Percentiles rank a stretch among this genome's conserved stretches.
phyloP scores from a whole-genome alignment of 2,113 vertebrate genomes.

The Aplodontia rufa region DNA sequence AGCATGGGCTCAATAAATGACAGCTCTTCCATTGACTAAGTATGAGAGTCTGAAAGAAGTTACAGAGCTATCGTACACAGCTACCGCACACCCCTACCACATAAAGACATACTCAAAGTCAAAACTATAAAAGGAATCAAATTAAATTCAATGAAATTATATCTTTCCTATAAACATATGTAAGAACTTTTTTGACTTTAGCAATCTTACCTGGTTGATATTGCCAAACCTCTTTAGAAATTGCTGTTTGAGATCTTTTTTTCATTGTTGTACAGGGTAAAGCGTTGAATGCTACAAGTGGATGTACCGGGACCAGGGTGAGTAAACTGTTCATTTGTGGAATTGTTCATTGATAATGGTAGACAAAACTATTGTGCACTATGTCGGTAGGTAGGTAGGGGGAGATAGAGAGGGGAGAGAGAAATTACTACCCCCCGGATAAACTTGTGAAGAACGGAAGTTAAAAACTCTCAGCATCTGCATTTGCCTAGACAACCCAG shows the following conservation, averaged over 20 bases:
- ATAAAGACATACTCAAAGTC: not conserved
- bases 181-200: not conserved
- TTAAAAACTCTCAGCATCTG: not conserved
- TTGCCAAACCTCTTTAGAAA: not conserved
- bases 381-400: too few relatives aligned
- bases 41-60: not conserved
- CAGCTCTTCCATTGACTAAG: not conserved
- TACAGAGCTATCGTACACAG: not conserved
- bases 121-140: not conserved
- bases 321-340: not conserved
- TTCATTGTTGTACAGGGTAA: not conserved
- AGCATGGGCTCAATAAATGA: not conserved
- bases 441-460: constrained; percentile 5
- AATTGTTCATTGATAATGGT: not conserved
- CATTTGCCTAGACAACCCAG: not conserved
- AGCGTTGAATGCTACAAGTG: not conserved
- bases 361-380: not conserved
- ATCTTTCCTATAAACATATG: not conserved
- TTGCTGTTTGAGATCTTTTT: not conserved
- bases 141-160: not conserved
- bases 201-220: not conserved
- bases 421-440: not conserved
- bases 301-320: not conserved
- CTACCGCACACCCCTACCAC: too few relatives aligned
- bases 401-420: not conserved